Base-by-base conservation (phyloP, 2,797 vertebrate species). In the Pipistrellus nathusii region DNA sequence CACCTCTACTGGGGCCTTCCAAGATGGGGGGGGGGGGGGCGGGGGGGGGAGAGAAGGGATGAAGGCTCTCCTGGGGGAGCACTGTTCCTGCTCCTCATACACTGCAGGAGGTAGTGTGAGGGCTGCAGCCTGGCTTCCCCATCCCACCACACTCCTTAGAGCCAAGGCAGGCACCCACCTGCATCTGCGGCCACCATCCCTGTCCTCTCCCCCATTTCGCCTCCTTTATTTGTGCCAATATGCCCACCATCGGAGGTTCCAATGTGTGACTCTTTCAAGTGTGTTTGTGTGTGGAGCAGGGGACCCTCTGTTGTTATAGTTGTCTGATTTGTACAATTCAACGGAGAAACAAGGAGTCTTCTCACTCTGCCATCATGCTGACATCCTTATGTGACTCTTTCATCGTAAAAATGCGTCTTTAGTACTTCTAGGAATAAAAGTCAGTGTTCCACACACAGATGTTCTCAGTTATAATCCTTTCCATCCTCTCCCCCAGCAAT, bases 391-490 rank as follows among this genome's bases (percentile, higher is more conserved):
- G 14, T 66, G 85, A 68, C n/a, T 55, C 88, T 76, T 53, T 44
- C 53, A 55, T 30, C 62, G 32, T 55, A 68, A 73, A 72, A 71
- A 90, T 21, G 2, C 32, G 30, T 57, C 51, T 35, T 12, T 85
- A 17, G 68, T 62, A 27, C 38, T 76, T 72, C 72, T 41, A 8
- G 66, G 41, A 69, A 73, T 32, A 46, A 38, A n/a, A 88, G 77
- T 83, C 20, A 73, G 30, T 71, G 73, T 64, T 71, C 35, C 57
- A 30, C 41, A 62, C 38, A 48, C 15, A 86, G 27, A 72, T 76
- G 11, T 69, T 94, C 44, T 88, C 46, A 55, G 55, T 71, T 92
- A 53, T 90, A 35, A 93, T 64, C 15, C 57, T 93, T 90, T 84
- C n/a, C 51, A 18, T 81, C 72, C 51, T 62, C 46, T 84, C 23